These are phyloP conservation scores for Anthrax anthrax DNA, from an alignment of 2,888 invertebrate genomes.

Conservation along the genomic window DNA sequence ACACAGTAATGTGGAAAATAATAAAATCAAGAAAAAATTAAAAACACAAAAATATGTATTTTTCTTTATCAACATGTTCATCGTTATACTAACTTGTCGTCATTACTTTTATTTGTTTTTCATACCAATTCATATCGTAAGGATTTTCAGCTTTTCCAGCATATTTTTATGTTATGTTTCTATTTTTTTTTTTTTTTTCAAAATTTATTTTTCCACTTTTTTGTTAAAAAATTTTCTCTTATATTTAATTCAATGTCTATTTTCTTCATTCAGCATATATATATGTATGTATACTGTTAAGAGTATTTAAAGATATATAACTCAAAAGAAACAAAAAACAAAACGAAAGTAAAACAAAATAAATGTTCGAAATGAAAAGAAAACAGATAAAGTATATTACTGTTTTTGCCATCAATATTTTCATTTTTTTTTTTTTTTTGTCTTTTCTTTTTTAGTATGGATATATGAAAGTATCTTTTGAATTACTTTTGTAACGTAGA, in stretches of 20 bases:
- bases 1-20: too few relatives aligned
- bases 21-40: background rate
- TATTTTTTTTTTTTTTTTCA: background rate
- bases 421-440: too few relatives aligned
- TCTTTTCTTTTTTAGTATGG: too few relatives aligned
- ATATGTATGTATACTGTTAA: background rate
- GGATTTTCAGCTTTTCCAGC: conserved; percentile 4
- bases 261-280: conserved; percentile 1
- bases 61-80: background rate
- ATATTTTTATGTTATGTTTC: background rate
- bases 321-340: background rate
- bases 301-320: background rate
- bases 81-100: background rate
- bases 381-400: too few relatives aligned
- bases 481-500: too few relatives aligned
- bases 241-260: background rate
- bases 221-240: background rate
- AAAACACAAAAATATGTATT: background rate
- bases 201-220: background rate
- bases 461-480: too few relatives aligned
- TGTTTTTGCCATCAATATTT: background rate
- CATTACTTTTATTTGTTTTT: background rate
- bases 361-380: background rate
- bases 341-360: too few relatives aligned
- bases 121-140: background rate